These are phyloP conservation scores for Alsophila aescularia DNA, from an alignment of 2,888 invertebrate genomes.

Conservation along the genomic window DNA sequence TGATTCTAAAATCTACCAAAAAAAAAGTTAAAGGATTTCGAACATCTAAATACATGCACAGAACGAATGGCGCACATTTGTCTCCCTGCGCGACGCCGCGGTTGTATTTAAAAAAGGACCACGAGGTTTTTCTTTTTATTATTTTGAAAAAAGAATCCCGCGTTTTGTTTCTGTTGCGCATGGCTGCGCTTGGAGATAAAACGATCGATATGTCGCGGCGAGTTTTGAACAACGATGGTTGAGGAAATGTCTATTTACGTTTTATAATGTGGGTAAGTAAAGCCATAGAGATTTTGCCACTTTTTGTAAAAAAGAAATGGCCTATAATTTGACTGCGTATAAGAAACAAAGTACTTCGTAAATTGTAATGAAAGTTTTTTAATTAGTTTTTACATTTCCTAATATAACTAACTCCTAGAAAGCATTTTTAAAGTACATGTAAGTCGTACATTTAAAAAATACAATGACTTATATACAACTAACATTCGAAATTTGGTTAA, in stretches of 20 bases:
- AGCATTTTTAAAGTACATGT: no score
- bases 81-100: conserved; percentile 58
- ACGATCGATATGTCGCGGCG: conserved; percentile 26
- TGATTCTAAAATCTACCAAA: conserved; percentile 18
- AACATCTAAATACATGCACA: conserved; percentile 62
- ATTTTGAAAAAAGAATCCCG: conserved; percentile 46
- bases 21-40: conserved; percentile 39
- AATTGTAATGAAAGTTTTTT: no score
- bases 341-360: no score
- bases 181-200: conserved; percentile 49
- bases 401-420: no score
- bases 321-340: no score
- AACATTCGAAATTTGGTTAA: no score
- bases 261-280: no score
- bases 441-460: no score
- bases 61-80: conserved; percentile 61
- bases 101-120: conserved; percentile 54
- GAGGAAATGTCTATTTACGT: background rate
- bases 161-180: conserved; percentile 65
- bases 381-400: no score
- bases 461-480: no score
- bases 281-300: no score
- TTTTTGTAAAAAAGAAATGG: no score
- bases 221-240: conserved; percentile 24
- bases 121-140: conserved; percentile 44